Evolutionary conservation across 2,113 vertebrate genomes (phyloP).

Genomic region (Nothobranchius furzeri): DNA sequence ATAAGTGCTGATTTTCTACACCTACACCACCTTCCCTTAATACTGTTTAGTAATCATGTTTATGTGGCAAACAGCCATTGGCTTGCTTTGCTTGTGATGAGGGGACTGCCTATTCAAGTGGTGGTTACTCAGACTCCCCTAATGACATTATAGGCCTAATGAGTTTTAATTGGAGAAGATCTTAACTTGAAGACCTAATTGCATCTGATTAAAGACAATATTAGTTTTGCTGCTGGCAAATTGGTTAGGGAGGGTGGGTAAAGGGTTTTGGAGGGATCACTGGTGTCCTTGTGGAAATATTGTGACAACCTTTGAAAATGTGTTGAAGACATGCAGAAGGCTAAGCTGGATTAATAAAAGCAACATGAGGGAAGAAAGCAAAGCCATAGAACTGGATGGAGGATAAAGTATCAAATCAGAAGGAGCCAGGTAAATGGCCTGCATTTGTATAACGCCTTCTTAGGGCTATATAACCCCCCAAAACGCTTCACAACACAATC

Average conservation of each 20-base stretch:
- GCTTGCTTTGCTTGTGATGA: constrained; percentile 49
- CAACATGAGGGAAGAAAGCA: constrained; percentile 13
- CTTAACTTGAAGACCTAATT: constrained; percentile 83
- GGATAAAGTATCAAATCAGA: constrained; percentile 24
- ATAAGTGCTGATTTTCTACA: background rate
- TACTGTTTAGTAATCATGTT: background rate
- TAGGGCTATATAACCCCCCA: no score
- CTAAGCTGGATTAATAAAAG: constrained; percentile 26
- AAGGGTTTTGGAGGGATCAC: constrained; percentile 61
- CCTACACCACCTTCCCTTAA: background rate
- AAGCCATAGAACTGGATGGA: constrained; percentile 2
- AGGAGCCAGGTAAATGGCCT: constrained; percentile 23
- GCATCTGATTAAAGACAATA: constrained; percentile 86
- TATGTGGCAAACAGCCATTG: constrained; percentile 30
- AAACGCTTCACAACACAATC: no score
- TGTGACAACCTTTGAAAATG: constrained; percentile 55
- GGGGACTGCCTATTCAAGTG: constrained; percentile 56
- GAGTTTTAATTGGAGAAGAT: constrained; percentile 84
- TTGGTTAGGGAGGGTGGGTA: constrained; percentile 66
- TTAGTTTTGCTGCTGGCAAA: constrained; percentile 82
- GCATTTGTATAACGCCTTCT: no score
- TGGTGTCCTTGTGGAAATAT: constrained; percentile 76
- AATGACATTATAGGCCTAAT: constrained; percentile 81
- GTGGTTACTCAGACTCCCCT: constrained; percentile 71
- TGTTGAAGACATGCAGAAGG: constrained; percentile 44